A percentile compares a stretch with the other conserved stretches of the same genome.
These are phyloP conservation scores for Ostrea edulis DNA, from an alignment of 1,140 invertebrate genomes.

Conservation along the genomic window DNA sequence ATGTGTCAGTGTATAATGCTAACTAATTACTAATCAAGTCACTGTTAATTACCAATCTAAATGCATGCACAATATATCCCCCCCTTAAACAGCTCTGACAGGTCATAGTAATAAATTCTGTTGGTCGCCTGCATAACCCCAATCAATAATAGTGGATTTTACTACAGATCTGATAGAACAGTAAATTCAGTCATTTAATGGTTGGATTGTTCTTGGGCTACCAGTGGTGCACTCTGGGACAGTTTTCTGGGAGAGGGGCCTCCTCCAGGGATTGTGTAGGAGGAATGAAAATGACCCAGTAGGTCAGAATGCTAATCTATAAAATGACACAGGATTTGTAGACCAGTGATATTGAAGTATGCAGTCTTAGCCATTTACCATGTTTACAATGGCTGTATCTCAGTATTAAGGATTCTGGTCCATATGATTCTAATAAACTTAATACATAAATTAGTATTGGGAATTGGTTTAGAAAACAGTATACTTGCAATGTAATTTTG, in stretches of 20 bases:
- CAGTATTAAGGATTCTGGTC: too few relatives aligned
- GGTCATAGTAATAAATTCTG: slow-evolving; percentile 32
- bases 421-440: too few relatives aligned
- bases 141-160: slow-evolving; percentile 19
- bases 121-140: not conserved
- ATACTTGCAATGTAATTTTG: too few relatives aligned
- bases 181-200: not conserved
- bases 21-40: slow-evolving; percentile 21
- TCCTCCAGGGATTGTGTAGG: not conserved
- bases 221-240: not conserved
- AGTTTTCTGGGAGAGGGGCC: not conserved
- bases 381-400: too few relatives aligned
- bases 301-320: slow-evolving; percentile 2
- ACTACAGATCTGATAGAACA: slow-evolving; percentile 8
- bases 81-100: slow-evolving; percentile 2
- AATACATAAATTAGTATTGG: too few relatives aligned
- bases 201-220: not conserved
- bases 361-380: too few relatives aligned
- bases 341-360: too few relatives aligned
- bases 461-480: too few relatives aligned
- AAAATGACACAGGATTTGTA: too few relatives aligned
- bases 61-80: slow-evolving; percentile 7
- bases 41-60: slow-evolving; percentile 27
- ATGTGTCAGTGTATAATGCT: not conserved
- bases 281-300: not conserved